Percentiles rank a stretch among this genome's conserved stretches.
phyloP scores from a whole-genome alignment of 2,797 vertebrate species.

The Coregonus suidteri region DNA sequence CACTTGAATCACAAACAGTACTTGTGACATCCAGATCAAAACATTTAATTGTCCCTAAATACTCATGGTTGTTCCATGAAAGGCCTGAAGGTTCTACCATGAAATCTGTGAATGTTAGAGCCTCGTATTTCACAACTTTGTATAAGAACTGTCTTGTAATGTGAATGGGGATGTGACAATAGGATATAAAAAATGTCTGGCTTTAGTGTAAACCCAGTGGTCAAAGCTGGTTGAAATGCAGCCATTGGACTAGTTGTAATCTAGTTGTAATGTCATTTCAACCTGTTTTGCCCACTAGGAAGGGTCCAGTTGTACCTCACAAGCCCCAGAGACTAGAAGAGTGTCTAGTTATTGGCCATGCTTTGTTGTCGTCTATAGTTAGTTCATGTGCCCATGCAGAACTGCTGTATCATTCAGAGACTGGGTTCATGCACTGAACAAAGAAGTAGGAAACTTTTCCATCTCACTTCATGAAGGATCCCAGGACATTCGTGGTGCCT shows the following conservation, averaged over 20 bases:
- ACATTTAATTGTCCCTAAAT: background rate
- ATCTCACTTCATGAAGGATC: background rate
- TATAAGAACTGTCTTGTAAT: background rate
- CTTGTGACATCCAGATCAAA: background rate
- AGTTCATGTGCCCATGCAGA: background rate
- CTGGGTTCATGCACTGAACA: conserved; percentile 1
- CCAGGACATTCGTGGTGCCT: background rate
- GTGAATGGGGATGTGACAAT: background rate
- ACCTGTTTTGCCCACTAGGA: background rate
- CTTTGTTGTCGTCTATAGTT: background rate
- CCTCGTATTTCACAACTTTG: background rate
- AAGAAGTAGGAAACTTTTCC: background rate
- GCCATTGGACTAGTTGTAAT: background rate
- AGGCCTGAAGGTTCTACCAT: background rate
- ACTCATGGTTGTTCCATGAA: background rate
- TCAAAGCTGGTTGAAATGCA: background rate
- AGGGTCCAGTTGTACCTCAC: conserved; percentile 6
- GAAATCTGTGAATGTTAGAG: background rate
- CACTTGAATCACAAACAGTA: background rate
- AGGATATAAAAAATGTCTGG: background rate
- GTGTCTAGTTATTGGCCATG: background rate
- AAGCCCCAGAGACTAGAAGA: background rate
- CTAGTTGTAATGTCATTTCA: background rate
- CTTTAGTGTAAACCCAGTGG: background rate
- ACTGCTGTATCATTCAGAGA: background rate